Base-by-base conservation (phyloP, 2,113 vertebrate genomes). In the Engraulis encrasicolus region DNA sequence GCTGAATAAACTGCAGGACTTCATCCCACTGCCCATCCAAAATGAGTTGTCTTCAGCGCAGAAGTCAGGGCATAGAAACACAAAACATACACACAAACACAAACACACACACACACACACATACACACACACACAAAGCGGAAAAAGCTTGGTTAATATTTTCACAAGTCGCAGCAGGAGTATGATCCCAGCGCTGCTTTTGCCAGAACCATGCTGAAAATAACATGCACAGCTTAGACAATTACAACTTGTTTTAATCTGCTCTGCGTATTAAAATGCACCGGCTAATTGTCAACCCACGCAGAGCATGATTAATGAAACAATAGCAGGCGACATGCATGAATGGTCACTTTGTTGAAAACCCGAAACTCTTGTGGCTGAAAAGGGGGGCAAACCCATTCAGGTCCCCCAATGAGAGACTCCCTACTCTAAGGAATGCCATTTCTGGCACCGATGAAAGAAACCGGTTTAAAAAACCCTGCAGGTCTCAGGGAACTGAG, bases 11-110 rank as follows among this genome's bases (percentile, higher is more conserved):
- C 36, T 99, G 98, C 93, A 99, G 96, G 92, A 99, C 97, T 79
- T 99, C 98, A 89, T 99, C 98, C 98, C 98, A 99, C 27, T 99
- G 97, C 61, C 98, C 98, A 77, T 99, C 98, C 88, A 99, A 95
- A 79, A 99, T 96, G 86, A 99, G 93, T 0, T 99, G 98, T 86
- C 98, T 99, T n/a, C n/a, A n/a, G n/a, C n/a, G n/a, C n/a, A n/a
- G n/a, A n/a, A n/a, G n/a, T n/a, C n/a, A n/a, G n/a, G n/a, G 92
- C 78, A 82, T 58, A 89, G 83, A 92, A 49, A 78, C 86, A 45
- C 50, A 61, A 54, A 85, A 38, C n/a, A n/a, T n/a, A 79, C 38
- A 49, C 66, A n/a, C n/a, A n/a, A n/a, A n/a, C n/a, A n/a, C n/a
- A n/a, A n/a, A n/a, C n/a, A n/a, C n/a, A n/a, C n/a, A n/a, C n/a